These are phyloP conservation scores for Anarsia innoxiella DNA, from an alignment of 2,888 invertebrate genomes.

Conservation along the genomic window DNA sequence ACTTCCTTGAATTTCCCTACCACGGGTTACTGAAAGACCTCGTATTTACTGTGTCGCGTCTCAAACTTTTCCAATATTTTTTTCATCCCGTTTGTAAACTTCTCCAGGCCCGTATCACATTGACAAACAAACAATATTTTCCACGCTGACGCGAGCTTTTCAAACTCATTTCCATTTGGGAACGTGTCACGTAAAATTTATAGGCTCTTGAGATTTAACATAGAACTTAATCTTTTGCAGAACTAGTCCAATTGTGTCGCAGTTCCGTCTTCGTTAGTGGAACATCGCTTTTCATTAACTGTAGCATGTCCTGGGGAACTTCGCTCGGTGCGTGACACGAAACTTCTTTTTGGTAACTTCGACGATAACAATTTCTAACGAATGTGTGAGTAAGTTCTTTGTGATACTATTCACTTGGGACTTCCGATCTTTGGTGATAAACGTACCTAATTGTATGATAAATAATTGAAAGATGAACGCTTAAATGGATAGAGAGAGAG, in stretches of 20 bases:
- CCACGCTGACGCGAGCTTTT: conserved; percentile 45
- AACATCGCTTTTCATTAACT: conserved; percentile 60
- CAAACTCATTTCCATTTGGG: conserved; percentile 55
- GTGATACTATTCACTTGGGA: too few relatives aligned
- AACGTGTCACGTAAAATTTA: conserved; percentile 44
- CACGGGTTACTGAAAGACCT: too few relatives aligned
- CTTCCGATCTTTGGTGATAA: too few relatives aligned
- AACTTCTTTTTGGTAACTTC: conserved; percentile 36
- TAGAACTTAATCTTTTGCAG: conserved; percentile 33
- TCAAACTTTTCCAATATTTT: conserved; percentile 66
- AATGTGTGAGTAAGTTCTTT: conserved; percentile 19
- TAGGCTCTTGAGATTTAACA: conserved; percentile 33
- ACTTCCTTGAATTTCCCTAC: too few relatives aligned
- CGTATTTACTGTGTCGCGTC: conserved; percentile 34
- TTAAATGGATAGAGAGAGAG: too few relatives aligned
- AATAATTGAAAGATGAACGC: too few relatives aligned
- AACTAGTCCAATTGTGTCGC: conserved; percentile 29
- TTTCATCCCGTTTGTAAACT: conserved; percentile 61
- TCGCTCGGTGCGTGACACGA: conserved; percentile 34
- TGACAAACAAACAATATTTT: conserved; percentile 62
- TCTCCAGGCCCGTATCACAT: conserved; percentile 42
- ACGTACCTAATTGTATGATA: too few relatives aligned
- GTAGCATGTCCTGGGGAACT: conserved; percentile 29
- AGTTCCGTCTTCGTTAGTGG: conserved; percentile 51
- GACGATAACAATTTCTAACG: conserved; percentile 32